These are phyloP conservation scores for Craniophora ligustri DNA, from an alignment of 2,888 invertebrate species.

Conservation along the genomic window DNA sequence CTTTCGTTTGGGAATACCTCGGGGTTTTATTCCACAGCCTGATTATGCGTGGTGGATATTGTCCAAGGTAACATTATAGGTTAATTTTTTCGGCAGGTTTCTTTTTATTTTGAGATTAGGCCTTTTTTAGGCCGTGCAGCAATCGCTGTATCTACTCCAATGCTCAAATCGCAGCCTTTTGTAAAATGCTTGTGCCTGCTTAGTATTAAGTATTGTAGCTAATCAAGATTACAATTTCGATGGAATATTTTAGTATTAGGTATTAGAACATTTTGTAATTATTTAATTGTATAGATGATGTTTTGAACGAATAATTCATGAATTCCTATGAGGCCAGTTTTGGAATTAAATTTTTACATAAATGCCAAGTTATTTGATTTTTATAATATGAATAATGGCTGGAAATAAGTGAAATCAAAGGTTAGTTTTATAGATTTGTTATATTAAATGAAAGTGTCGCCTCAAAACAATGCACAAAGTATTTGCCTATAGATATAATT, in stretches of 20 bases:
- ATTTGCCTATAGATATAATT: slow-evolving; percentile 58
- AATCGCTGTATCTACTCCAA: slow-evolving; percentile 19
- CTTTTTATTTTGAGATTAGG: slow-evolving; percentile 6
- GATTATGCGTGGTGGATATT: too few relatives aligned
- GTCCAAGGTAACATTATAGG: too few relatives aligned
- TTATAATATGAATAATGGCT: slow-evolving; percentile 6
- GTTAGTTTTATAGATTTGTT: slow-evolving; percentile 20
- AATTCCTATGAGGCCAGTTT: neutral
- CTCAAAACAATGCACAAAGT: slow-evolving; percentile 61
- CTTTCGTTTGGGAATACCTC: too few relatives aligned
- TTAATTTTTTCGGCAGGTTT: too few relatives aligned
- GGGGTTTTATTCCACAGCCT: too few relatives aligned
- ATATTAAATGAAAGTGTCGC: slow-evolving; percentile 11
- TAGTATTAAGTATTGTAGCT: slow-evolving; percentile 54
- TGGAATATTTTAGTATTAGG: slow-evolving; percentile 26
- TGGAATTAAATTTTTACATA: neutral
- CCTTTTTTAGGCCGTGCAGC: neutral
- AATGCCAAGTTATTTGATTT: neutral
- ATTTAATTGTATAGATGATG: slow-evolving; percentile 26
- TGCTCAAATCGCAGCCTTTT: slow-evolving; percentile 76
- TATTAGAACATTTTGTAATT: slow-evolving; percentile 40
- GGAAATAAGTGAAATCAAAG: slow-evolving; percentile 8
- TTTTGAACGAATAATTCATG: slow-evolving; percentile 1
- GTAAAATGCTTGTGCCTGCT: slow-evolving; percentile 84
- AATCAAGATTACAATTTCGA: slow-evolving; percentile 45